These are phyloP conservation scores for Tragelaphus scriptus DNA, from an alignment of 2,113 vertebrate species.

Conservation along the genomic window DNA sequence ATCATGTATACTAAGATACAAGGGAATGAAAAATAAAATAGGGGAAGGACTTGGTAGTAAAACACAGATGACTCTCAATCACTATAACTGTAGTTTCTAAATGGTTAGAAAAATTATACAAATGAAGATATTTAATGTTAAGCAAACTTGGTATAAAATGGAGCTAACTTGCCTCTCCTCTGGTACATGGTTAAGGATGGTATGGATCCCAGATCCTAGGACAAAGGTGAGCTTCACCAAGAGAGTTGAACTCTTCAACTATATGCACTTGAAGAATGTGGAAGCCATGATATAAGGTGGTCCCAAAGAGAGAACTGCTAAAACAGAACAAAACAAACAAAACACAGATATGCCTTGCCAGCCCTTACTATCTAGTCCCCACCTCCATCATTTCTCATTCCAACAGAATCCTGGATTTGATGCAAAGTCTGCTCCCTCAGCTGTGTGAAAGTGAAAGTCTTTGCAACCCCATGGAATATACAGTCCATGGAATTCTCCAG, in stretches of 20 bases:
- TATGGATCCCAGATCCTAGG: not conserved
- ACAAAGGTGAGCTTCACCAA: not conserved
- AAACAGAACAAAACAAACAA: not conserved
- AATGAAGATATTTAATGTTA: not conserved
- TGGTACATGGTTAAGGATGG: not conserved
- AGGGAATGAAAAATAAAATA: not conserved
- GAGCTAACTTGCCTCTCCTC: not conserved
- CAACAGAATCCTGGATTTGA: not conserved
- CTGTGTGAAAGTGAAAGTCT: not conserved
- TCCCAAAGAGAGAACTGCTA: not conserved
- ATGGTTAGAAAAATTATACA: not conserved
- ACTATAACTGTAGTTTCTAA: not conserved
- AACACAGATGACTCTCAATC: not conserved
- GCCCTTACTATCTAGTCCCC: not conserved
- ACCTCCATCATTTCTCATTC: not conserved
- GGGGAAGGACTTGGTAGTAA: not conserved
- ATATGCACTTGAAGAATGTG: not conserved
- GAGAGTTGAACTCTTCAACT: not conserved
- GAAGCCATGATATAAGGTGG: not conserved
- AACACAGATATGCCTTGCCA: not conserved
- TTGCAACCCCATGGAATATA: not conserved
- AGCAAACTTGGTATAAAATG: not conserved
- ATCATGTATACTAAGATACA: not conserved
- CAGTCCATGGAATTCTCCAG: not conserved
- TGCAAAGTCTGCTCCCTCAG: not conserved